A percentile compares a stretch with the other conserved stretches of the same genome.
Conservation (phyloP, 2,113 vertebrate species). For the Dicerorhinus sumatrensis region DNA sequence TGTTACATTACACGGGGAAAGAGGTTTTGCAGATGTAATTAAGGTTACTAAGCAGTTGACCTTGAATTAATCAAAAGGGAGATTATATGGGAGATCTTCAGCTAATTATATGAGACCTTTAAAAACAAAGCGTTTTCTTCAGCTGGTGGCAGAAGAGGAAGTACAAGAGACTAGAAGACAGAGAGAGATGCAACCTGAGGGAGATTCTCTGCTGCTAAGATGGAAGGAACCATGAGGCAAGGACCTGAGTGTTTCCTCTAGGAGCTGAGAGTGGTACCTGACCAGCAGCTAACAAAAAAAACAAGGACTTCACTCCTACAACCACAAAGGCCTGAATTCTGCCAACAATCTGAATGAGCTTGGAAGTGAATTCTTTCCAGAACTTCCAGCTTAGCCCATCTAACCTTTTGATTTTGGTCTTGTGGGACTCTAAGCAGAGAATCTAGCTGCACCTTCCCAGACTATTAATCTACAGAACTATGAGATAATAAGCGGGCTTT, state of each 20-base stretch:
- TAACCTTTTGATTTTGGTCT: neutral
- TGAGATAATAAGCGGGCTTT: neutral
- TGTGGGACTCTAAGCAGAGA: neutral
- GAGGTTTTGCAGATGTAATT: neutral
- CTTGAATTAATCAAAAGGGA: slow-evolving; percentile 26
- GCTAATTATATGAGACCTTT: neutral
- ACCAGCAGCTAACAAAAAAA: neutral
- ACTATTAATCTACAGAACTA: neutral
- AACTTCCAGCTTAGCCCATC: neutral
- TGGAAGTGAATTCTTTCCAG: neutral
- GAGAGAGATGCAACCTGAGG: neutral
- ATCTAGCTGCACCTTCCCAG: neutral
- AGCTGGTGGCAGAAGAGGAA: neutral
- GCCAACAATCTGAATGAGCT: neutral
- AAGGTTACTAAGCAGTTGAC: slow-evolving; percentile 47
- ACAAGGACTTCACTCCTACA: neutral
- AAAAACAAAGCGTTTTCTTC: neutral
- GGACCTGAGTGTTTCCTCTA: neutral
- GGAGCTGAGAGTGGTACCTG: neutral
- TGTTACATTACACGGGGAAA: neutral
- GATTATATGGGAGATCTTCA: neutral
- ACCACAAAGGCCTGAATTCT: neutral
- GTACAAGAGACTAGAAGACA: neutral
- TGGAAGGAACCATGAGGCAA: neutral
- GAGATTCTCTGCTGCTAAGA: too few species aligned